Base-by-base conservation (phyloP, 2,797 vertebrate genomes). In the Sebastes iracundus region DNA sequence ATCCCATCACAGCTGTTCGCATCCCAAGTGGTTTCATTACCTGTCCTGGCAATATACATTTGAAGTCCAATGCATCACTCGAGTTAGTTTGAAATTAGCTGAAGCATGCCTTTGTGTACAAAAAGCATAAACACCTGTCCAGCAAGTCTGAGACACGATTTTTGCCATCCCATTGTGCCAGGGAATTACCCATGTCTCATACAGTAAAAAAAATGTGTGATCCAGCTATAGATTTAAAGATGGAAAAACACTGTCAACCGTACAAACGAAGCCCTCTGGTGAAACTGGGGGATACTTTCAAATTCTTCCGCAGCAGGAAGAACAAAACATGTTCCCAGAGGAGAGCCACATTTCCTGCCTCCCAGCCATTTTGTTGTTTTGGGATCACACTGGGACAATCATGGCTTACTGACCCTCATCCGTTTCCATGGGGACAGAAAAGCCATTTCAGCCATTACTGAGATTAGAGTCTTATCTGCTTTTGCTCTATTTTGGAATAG, bases 391-490 rank as follows among this genome's bases (percentile, higher is more conserved):
- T 20, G 59, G 84, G 85, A 88, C 83, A 90, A 67, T 75, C 76
- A 55, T 70, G 84, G 88, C 86, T 87, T 86, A 90, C 88, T 90
- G 87, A 92, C 90, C 93, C 85, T 91, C 87, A 84, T 91, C 87
- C 14, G 73, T 94, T 93, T 88, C 89, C 92, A 93, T 92, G 85
- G 93, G 77, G 88, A 94, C 85, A 22, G 72, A 89, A 92, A 93
- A 91, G 80, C 86, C 88, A 91, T 92, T 90, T 91, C 69, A 85
- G 92, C 75, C 82, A 90, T 94, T 89, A 92, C 86, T 75, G 86
- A 94, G 94, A 94, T 94, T 93, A 93, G 74, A 84, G 82, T 87
- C 88, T 93, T 92, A 94, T 94, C 93, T 93, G 87, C 85, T 88
- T 91, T 87, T 87, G 87, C 91, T 92, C 89, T 88, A 84, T 86